A percentile compares a stretch with the other conserved stretches of the same genome.
phyloP scores from a whole-genome alignment of 2,797 vertebrate species.

The Xyrichtys novacula region DNA sequence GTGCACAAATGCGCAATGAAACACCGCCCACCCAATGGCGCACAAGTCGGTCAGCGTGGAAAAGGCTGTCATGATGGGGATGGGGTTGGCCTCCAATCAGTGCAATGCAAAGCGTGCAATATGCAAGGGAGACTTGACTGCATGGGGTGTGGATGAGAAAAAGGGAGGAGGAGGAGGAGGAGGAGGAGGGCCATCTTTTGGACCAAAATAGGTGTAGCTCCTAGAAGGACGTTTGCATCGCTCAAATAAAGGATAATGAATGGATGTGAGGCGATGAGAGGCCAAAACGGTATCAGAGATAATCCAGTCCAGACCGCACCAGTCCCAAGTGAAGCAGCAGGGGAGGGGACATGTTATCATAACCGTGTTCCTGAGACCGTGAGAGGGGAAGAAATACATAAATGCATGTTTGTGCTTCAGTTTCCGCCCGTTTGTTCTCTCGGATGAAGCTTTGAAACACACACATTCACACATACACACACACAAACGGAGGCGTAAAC shows the following conservation, averaged over 20 bases:
- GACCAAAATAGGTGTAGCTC: slow-evolving; percentile 46
- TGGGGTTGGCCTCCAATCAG: slow-evolving; percentile 40
- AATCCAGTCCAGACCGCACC: slow-evolving; percentile 59
- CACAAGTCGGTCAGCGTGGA: slow-evolving; percentile 63
- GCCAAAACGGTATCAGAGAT: slow-evolving; percentile 42
- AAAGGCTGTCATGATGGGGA: slow-evolving; percentile 58
- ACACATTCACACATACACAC: slow-evolving; percentile 7
- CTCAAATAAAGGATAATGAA: slow-evolving; percentile 15
- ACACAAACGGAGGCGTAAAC: slow-evolving; percentile 69
- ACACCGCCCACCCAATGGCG: slow-evolving; percentile 78
- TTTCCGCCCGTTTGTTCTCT: slow-evolving; percentile 57
- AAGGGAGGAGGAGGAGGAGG: slow-evolving; percentile 7
- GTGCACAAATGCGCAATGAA: slow-evolving; percentile 76
- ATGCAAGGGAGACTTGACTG: slow-evolving; percentile 34
- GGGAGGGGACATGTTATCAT: slow-evolving; percentile 26
- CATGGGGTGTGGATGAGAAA: slow-evolving; percentile 66
- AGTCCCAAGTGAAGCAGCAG: slow-evolving; percentile 26
- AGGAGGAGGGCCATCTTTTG: slow-evolving; percentile 9
- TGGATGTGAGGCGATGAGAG: slow-evolving; percentile 35
- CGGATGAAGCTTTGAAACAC: slow-evolving; percentile 12
- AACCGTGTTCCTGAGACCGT: slow-evolving; percentile 41
- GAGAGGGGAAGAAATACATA: slow-evolving; percentile 46
- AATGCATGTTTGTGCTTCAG: slow-evolving; percentile 67
- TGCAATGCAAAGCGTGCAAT: slow-evolving; percentile 24
- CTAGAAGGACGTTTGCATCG: slow-evolving; percentile 42